phyloP scores from a whole-genome alignment of 2,113 vertebrate genomes.

The Microcebus ravelobensis region DNA sequence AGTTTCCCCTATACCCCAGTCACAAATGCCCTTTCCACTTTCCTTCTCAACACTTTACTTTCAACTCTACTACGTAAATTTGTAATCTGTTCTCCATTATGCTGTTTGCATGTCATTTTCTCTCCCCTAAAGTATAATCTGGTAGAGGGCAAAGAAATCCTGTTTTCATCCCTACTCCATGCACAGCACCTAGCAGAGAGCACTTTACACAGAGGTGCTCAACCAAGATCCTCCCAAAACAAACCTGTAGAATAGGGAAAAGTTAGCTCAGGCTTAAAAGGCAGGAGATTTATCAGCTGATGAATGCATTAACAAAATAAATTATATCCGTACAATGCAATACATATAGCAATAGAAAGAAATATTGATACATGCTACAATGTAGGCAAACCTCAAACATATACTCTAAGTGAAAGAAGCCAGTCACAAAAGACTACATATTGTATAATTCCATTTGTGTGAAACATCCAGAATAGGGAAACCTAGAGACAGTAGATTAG shows the following conservation, averaged over 20 bases:
- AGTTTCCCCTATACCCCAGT: not conserved
- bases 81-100: not conserved
- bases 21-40: not conserved
- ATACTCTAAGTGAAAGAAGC: not conserved
- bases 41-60: not conserved
- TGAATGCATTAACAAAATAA: not conserved
- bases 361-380: not conserved
- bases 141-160: not conserved
- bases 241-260: not conserved
- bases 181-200: not conserved
- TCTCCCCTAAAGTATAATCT: not conserved
- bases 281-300: not conserved
- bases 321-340: not conserved
- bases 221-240: not conserved
- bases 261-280: not conserved
- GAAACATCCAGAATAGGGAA: not conserved
- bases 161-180: not conserved
- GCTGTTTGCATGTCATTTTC: not conserved
- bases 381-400: not conserved
- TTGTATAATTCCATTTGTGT: not conserved
- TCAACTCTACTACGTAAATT: not conserved
- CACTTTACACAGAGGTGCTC: not conserved
- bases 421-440: not conserved
- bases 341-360: not conserved
- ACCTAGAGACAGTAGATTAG: not conserved